Evolutionary conservation across 2,888 invertebrate species (phyloP), one percentile per base, ranked within the genome.

Genomic region (Poecilus cupreus): DNA sequence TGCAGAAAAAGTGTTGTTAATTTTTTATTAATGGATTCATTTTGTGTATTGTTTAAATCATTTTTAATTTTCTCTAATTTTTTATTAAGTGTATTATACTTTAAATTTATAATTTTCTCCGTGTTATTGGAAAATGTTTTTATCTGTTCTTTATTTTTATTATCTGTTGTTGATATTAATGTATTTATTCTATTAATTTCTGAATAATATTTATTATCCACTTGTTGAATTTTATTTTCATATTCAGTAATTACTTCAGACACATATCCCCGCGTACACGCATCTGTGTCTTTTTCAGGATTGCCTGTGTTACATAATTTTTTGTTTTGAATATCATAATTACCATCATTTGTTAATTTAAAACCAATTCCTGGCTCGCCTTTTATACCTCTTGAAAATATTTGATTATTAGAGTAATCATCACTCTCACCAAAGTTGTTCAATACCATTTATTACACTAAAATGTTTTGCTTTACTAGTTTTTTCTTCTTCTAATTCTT

Each of bases 241-340:
- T 24, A 57, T 57, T 2, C 1, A 8, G 3, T 57, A 22, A 24
- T 24, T 8, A 57, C 2, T 2, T 57, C 24, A 2, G 22, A 24
- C 8, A 57, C 39, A 37, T 37, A 37, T 1, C 18, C 8, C 16
- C 37, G 13, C 2, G 60, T 60, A 18, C 60, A 60, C 0, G 26
- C 60, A 24, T 60, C 60, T 26, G n/a, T 60, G 13, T 60, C 60
- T n/a, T 24, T 11, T 39, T 37, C 39, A 37, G 68, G 68, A 37
- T 68, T 18, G 13, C 3, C 10, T 37, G 39, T 18, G 22, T 68
- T 68, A 18, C 32, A 32, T 68, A 68, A 37, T 37, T 37, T 32
- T 18, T 32, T 68, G 13, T 68, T 68, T 68, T 68, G 1, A 32
- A 68, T 68, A 68, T 68, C 68, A 39, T 3, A 68, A 10, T 68